Base-by-base conservation (phyloP, 2,113 vertebrate species). In the Sebastes schlegelii region DNA sequence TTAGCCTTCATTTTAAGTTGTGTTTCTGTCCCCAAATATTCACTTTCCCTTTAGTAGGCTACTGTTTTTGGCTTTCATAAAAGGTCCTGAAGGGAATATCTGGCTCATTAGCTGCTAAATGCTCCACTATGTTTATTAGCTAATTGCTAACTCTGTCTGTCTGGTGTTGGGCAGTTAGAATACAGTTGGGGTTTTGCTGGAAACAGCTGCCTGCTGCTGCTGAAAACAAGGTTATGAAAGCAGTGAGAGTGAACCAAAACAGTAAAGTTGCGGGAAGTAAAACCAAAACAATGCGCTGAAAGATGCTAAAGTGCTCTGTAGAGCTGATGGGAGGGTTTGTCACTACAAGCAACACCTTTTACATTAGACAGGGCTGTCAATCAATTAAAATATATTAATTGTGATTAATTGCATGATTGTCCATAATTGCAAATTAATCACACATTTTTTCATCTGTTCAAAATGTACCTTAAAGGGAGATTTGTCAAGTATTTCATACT, bases 261-360 rank as follows among this genome's bases (percentile, higher is more conserved):
- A 9, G 34, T 34, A 46, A 49, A 58, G 34, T 58, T 67, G 16
- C 3, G 19, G 13, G 16, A 23, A 12, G 46, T 74, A 66, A 86
- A 86, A 68, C 34, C 49, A 68, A 86, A 67, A 65, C 67, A 64
- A 48, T 64, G 48, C 46, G 54, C 14, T 71, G 48, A 48, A 71
- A 77, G 34, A 34, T 34, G 34, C 34, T 34, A 77, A 55, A 83
- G 16, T 9, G 46, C 48, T 58, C 65, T 55, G 14, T 55, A 34
- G 34, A 34, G 34, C 34, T 34, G 26, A 26, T 4, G 57, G 21
- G 4, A 58, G 9, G 23, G 51, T 67, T 52, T 21, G 14, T 42
- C 2, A 1, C 3, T 3, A 7, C 3, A 71, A 70, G 21, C 11
- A 8, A 19, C 21, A 70, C 11, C 0, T 54, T 68, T 68, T 12